Evolutionary conservation across 2,888 invertebrate species (phyloP).

Genomic region (Acanthoscelides obtectus): DNA sequence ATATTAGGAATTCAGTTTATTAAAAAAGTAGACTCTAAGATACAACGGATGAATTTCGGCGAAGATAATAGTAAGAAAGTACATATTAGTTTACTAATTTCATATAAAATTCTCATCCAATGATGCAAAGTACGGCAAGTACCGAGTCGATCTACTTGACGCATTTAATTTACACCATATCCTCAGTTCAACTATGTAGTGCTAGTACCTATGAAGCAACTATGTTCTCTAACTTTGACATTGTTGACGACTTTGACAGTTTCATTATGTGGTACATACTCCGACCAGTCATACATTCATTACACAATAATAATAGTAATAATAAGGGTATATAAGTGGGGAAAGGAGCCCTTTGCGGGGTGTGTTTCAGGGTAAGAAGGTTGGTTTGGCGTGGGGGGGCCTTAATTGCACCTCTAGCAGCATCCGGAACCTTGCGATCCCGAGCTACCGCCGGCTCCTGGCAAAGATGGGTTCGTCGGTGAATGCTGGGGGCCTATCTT

Average conservation of each 20-base stretch:
- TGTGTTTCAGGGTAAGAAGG: slow-evolving; percentile 28
- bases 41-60: too few species aligned
- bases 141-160: not conserved
- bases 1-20: too few species aligned
- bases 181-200: not conserved
- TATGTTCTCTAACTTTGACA: not conserved
- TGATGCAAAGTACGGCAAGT: not conserved
- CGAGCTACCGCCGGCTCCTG: slow-evolving; percentile 75
- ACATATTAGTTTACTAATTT: too few species aligned
- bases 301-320: slow-evolving; percentile 2
- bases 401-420: slow-evolving; percentile 58
- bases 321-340: slow-evolving; percentile 19
- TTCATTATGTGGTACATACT: not conserved
- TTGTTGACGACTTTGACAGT: not conserved
- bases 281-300: not conserved
- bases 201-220: not conserved
- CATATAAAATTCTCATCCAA: too few species aligned
- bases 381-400: not conserved
- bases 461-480: slow-evolving; percentile 76
- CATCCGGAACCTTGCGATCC: slow-evolving; percentile 85
- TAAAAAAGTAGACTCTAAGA: too few species aligned
- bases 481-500: slow-evolving; percentile 99
- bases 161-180: not conserved
- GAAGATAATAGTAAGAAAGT: too few species aligned
- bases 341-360: slow-evolving; percentile 19